Evolutionary conservation across 1,140 invertebrate genomes (phyloP).

Genomic region (Temnothorax curvispinosus): DNA sequence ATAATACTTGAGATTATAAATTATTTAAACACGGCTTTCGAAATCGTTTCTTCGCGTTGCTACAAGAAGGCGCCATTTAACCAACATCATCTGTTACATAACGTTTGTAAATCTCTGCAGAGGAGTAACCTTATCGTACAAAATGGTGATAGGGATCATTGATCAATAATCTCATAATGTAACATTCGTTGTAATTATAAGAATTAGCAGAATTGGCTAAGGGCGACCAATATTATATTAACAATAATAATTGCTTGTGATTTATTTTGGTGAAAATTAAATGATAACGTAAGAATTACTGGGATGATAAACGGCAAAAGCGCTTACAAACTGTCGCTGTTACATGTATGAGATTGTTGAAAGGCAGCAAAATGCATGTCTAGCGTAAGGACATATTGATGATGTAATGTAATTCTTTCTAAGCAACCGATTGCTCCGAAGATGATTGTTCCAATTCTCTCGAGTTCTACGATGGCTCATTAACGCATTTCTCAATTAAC

Average conservation of each 20-base stretch:
- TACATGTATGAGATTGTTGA: slow-evolving; percentile 75
- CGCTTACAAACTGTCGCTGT: slow-evolving; percentile 53
- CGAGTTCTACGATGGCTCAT: slow-evolving; percentile 40
- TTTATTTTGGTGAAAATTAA: slow-evolving; percentile 49
- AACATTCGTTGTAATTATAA: slow-evolving; percentile 72
- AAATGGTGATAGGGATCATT: slow-evolving; percentile 77
- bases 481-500: slow-evolving; percentile 42
- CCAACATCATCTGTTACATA: slow-evolving; percentile 40
- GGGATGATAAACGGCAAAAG: slow-evolving; percentile 38
- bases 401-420: slow-evolving; percentile 69
- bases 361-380: slow-evolving; percentile 63
- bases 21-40: slow-evolving; percentile 42
- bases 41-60: slow-evolving; percentile 30
- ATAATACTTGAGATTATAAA: slow-evolving; percentile 49
- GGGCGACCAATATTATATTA: slow-evolving; percentile 65
- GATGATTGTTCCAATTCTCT: slow-evolving; percentile 54
- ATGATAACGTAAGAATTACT: slow-evolving; percentile 35
- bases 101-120: slow-evolving; percentile 50
- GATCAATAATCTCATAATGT: slow-evolving; percentile 76
- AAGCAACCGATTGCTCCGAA: slow-evolving; percentile 55
- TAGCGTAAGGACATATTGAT: slow-evolving; percentile 69
- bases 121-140: slow-evolving; percentile 73
- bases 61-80: slow-evolving; percentile 41
- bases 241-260: slow-evolving; percentile 49
- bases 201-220: slow-evolving; percentile 51